Conservation (phyloP, 2,888 invertebrate species). For the Cephonodes hylas region DNA sequence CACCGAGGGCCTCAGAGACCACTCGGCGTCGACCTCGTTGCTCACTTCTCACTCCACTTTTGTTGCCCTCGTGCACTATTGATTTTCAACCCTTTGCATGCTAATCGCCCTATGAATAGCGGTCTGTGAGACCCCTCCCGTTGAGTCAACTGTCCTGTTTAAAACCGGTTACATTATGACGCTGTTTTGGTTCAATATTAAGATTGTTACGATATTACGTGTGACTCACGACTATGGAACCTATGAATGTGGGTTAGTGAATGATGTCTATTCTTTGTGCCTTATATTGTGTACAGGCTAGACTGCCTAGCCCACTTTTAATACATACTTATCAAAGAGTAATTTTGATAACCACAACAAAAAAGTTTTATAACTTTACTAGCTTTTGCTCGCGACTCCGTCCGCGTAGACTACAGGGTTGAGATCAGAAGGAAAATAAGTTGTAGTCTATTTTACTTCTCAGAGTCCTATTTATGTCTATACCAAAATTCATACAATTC, state of each 20-base stretch:
- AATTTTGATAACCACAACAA: too few species aligned
- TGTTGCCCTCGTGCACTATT: constrained; percentile 28
- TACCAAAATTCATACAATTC: too few species aligned
- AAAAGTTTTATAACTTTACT: too few species aligned
- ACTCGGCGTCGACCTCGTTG: background rate
- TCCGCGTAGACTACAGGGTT: too few species aligned
- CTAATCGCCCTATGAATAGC: constrained; percentile 27
- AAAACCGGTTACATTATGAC: constrained; percentile 26
- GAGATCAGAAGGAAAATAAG: too few species aligned
- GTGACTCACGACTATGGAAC: constrained; percentile 14
- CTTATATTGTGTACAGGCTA: background rate
- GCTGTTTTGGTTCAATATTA: constrained; percentile 19
- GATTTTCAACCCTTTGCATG: constrained; percentile 37
- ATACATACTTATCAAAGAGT: too few species aligned
- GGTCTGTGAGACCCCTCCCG: constrained; percentile 26
- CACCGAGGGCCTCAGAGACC: background rate
- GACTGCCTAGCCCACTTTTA: background rate
- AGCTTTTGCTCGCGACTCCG: too few species aligned
- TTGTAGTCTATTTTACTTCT: too few species aligned
- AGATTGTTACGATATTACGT: background rate
- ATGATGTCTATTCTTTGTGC: background rate
- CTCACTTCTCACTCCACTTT: constrained; percentile 16
- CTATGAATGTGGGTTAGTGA: background rate
- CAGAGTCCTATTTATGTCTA: too few species aligned
- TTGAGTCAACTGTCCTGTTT: constrained; percentile 23